Conservation (phyloP, 2,888 invertebrate genomes). For the Caenorhabditis sp. region DNA sequence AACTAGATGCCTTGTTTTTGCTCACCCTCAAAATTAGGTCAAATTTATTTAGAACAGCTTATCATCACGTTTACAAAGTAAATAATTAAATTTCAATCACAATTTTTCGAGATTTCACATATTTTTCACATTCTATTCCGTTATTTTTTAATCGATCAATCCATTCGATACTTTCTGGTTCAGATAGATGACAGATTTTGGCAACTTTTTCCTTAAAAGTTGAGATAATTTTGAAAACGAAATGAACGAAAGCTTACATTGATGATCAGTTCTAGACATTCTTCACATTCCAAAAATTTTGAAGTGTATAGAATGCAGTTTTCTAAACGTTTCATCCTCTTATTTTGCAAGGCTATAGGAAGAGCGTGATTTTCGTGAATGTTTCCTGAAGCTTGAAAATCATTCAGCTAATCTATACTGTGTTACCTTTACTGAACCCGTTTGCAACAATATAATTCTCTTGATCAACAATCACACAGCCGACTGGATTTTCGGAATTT, state of each 20-base stretch:
- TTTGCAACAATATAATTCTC: slow-evolving; percentile 23
- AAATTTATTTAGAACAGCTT: neutral
- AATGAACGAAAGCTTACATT: neutral
- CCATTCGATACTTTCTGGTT: neutral
- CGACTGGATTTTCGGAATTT: neutral
- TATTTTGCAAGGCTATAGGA: slow-evolving; percentile 5
- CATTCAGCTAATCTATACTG: neutral
- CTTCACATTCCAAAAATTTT: slow-evolving; percentile 4
- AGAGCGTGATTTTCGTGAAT: neutral
- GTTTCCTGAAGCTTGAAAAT: neutral
- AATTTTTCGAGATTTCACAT: neutral
- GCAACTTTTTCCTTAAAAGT: slow-evolving; percentile 5
- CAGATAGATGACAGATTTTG: slow-evolving; percentile 9
- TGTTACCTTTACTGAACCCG: slow-evolving; percentile 20
- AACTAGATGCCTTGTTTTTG: neutral
- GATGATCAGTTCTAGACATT: slow-evolving; percentile 8
- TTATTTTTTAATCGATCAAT: neutral
- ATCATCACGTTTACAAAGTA: neutral
- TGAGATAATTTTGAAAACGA: neutral
- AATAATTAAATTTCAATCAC: neutral
- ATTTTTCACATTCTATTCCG: slow-evolving; percentile 4
- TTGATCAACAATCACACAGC: slow-evolving; percentile 29
- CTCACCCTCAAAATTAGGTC: neutral
- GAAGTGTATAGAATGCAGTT: slow-evolving; percentile 17
- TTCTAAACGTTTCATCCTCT: neutral